Conservation (phyloP, 2,888 invertebrate genomes). For the Lasioglossum calceatum region DNA sequence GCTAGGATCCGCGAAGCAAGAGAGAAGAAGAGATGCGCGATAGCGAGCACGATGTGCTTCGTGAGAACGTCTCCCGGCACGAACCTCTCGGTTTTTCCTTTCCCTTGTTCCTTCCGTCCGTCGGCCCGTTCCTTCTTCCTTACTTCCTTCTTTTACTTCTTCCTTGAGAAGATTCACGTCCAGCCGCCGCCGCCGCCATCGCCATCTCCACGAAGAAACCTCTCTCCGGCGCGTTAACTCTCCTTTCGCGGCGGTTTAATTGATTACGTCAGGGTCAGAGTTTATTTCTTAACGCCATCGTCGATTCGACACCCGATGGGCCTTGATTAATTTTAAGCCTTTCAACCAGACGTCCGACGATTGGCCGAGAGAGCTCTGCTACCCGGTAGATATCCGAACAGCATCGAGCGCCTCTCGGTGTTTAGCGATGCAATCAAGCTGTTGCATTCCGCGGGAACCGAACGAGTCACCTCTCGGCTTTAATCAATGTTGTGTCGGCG, state of each 20-base stretch:
- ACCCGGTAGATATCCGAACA: not conserved
- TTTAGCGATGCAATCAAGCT: slow-evolving; percentile 13
- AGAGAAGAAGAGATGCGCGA: slow-evolving; percentile 71
- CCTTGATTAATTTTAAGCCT: slow-evolving; percentile 28
- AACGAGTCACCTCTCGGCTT: not conserved
- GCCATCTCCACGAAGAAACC: slow-evolving; percentile 31
- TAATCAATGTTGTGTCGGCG: slow-evolving; percentile 1
- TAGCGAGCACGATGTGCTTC: slow-evolving; percentile 64
- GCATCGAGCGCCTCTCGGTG: not conserved
- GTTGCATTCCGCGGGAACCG: slow-evolving; percentile 1
- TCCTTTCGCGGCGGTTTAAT: slow-evolving; percentile 52
- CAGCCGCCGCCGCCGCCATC: not conserved
- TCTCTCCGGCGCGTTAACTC: slow-evolving; percentile 8
- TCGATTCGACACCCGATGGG: slow-evolving; percentile 31
- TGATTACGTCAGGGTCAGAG: slow-evolving; percentile 50
- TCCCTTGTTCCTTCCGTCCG: slow-evolving; percentile 5
- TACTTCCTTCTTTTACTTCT: slow-evolving; percentile 71
- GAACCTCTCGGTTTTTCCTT: slow-evolving; percentile 9
- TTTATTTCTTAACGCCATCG: slow-evolving; percentile 47
- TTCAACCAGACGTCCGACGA: not conserved
- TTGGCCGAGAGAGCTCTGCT: not conserved
- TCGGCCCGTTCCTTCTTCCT: slow-evolving; percentile 65
- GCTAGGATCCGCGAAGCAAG: slow-evolving; percentile 63
- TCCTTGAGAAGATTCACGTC: slow-evolving; percentile 70
- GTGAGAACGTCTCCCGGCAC: slow-evolving; percentile 76